A percentile compares a stretch with the other conserved stretches of the same genome.
Conservation (phyloP, 1,140 invertebrate species). For the Danaus plexippus region DNA sequence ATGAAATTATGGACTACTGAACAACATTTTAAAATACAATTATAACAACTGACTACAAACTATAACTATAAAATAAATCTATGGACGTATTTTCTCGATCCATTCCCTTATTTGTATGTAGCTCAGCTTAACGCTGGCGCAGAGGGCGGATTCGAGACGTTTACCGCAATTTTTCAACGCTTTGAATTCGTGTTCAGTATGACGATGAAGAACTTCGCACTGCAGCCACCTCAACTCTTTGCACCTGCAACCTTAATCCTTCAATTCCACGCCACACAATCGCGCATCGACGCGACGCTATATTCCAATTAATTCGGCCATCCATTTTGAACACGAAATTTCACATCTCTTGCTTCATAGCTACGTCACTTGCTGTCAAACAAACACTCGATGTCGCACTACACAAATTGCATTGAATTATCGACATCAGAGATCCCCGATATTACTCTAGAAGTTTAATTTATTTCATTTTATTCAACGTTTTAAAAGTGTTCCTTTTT, state of each 20-base stretch:
- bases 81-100: slow-evolving; percentile 4
- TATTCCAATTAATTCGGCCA: slow-evolving; percentile 67
- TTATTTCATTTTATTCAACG: no score
- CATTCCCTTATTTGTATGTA: slow-evolving; percentile 58
- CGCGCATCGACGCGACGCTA: slow-evolving; percentile 53
- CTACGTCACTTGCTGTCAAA: slow-evolving; percentile 27
- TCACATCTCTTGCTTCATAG: slow-evolving; percentile 44
- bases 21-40: no score
- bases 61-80: no score
- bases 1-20: no score
- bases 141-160: slow-evolving; percentile 54
- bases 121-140: slow-evolving; percentile 39
- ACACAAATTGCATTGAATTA: slow-evolving; percentile 15
- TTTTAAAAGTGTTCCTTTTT: no score
- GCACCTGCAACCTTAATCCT: slow-evolving; percentile 63
- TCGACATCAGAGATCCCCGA: no score
- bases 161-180: slow-evolving; percentile 65
- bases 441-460: no score
- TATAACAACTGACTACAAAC: no score
- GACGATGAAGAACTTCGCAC: slow-evolving; percentile 43
- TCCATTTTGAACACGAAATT: slow-evolving; percentile 51
- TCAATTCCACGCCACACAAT: slow-evolving; percentile 48
- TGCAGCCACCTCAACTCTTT: slow-evolving; percentile 29
- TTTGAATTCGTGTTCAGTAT: slow-evolving; percentile 58
- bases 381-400: slow-evolving; percentile 25